Percentiles rank a stretch among this genome's conserved stretches.
Evolutionary conservation across 2,888 invertebrate species (phyloP).

Genomic region (Platycheirus albimanus): DNA sequence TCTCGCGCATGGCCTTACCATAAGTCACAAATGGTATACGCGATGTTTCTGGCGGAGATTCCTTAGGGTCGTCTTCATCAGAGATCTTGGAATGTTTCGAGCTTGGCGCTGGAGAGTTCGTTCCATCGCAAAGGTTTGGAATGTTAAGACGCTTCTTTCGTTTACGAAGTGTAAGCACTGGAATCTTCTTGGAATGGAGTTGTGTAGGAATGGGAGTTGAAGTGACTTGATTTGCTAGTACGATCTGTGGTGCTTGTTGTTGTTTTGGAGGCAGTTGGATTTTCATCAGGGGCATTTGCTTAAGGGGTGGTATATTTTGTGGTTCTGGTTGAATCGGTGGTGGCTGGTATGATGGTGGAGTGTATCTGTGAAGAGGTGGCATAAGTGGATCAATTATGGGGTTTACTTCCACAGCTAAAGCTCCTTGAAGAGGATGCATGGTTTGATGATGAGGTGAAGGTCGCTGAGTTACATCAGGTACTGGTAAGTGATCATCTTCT

Average conservation of each 20-base stretch:
- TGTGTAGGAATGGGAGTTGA: constrained; percentile 13
- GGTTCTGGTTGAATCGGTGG: constrained; percentile 52
- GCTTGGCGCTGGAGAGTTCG: constrained; percentile 53
- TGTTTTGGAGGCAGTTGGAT: constrained; percentile 50
- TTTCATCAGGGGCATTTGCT: constrained; percentile 60
- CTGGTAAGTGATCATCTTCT: constrained; percentile 35
- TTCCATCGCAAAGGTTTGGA: constrained; percentile 53
- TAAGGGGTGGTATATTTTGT: constrained; percentile 50
- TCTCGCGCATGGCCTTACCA: constrained; percentile 78
- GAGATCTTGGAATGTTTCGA: constrained; percentile 41
- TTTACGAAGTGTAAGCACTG: constrained; percentile 55
- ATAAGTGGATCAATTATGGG: constrained; percentile 14
- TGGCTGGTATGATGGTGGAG: constrained; percentile 59
- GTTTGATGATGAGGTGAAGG: background rate
- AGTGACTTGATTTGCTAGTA: constrained; percentile 45
- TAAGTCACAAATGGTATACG: constrained; percentile 75
- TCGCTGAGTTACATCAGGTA: constrained; percentile 47
- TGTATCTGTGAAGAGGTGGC: constrained; percentile 61
- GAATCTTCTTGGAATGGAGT: constrained; percentile 50
- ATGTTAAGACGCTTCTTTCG: constrained; percentile 72
- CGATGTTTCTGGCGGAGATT: constrained; percentile 37
- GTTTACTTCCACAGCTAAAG: background rate
- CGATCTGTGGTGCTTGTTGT: constrained; percentile 64
- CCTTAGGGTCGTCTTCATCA: constrained; percentile 48
- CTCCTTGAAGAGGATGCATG: background rate